Evolutionary conservation across 2,113 vertebrate species (phyloP).

Genomic region (Dissostichus mawsoni): DNA sequence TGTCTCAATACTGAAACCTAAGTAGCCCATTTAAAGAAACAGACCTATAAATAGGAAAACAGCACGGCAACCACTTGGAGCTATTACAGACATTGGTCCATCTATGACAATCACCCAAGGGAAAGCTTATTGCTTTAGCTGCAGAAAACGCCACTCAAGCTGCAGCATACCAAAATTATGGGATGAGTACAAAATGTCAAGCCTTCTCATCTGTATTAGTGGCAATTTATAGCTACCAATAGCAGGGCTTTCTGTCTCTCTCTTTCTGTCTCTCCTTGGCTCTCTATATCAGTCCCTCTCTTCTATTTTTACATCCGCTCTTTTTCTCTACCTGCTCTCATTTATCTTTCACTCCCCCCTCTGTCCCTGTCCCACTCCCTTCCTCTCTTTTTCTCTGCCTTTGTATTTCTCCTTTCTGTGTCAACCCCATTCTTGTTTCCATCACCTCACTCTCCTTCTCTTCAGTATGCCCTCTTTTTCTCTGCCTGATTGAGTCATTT

Average conservation of each 20-base stretch:
- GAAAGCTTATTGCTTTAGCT: constrained; percentile 77
- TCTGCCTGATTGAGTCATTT: constrained; percentile 71
- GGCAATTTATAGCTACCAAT: constrained; percentile 83
- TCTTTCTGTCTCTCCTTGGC: constrained; percentile 63
- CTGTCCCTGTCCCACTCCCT: constrained; percentile 63
- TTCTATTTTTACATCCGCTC: constrained; percentile 82
- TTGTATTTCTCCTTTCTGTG: constrained; percentile 78
- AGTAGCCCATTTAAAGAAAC: constrained; percentile 74
- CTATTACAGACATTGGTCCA: constrained; percentile 76
- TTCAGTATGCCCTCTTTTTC: constrained; percentile 70
- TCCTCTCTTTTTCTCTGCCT: constrained; percentile 65
- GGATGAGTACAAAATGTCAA: constrained; percentile 82
- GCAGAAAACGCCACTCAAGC: constrained; percentile 71
- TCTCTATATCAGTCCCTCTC: constrained; percentile 76
- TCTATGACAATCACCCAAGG: constrained; percentile 75
- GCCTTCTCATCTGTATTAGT: constrained; percentile 80
- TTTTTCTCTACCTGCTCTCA: constrained; percentile 81
- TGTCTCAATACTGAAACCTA: constrained; percentile 71
- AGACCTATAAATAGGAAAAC: constrained; percentile 79
- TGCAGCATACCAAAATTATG: constrained; percentile 76
- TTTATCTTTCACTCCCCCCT: constrained; percentile 80
- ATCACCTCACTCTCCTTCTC: constrained; percentile 70
- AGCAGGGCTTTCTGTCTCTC: constrained; percentile 64
- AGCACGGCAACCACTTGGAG: constrained; percentile 77
- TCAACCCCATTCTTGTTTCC: constrained; percentile 73